These are phyloP conservation scores for Dolichoris vasculosae DNA, from an alignment of 1,140 invertebrate genomes.

Conservation along the genomic window DNA sequence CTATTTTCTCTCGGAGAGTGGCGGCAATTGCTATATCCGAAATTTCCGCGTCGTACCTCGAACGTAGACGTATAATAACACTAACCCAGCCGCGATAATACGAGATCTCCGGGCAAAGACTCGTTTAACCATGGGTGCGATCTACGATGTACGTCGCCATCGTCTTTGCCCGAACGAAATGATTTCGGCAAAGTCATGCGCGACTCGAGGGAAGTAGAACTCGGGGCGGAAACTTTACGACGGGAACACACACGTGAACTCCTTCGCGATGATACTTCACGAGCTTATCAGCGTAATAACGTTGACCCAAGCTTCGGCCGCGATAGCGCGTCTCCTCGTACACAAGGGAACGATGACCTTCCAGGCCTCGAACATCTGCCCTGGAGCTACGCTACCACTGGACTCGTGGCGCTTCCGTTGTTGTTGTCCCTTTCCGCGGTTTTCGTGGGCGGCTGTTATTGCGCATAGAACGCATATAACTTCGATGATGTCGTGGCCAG, in stretches of 20 bases:
- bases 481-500: background rate
- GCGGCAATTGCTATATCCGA: background rate
- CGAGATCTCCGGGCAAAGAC: background rate
- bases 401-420: background rate
- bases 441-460: background rate
- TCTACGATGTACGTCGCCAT: background rate
- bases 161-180: background rate
- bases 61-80: conserved; percentile 1
- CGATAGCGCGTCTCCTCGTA: background rate
- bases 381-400: background rate
- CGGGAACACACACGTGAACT: background rate
- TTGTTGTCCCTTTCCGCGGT: background rate
- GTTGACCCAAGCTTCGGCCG: conserved; percentile 60
- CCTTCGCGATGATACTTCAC: background rate
- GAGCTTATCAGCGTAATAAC: conserved; percentile 48
- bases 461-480: background rate
- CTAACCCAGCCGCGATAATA: conserved; percentile 9
- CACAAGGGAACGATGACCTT: background rate
- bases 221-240: background rate
- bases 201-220: background rate
- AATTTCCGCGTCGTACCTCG: conserved; percentile 9
- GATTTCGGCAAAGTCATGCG: background rate
- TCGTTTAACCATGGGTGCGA: background rate
- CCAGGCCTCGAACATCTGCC: background rate
- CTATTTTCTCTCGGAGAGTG: background rate